Evolutionary conservation across 2,797 vertebrate species (phyloP).

Genomic region (Etheostoma perlongum): DNA sequence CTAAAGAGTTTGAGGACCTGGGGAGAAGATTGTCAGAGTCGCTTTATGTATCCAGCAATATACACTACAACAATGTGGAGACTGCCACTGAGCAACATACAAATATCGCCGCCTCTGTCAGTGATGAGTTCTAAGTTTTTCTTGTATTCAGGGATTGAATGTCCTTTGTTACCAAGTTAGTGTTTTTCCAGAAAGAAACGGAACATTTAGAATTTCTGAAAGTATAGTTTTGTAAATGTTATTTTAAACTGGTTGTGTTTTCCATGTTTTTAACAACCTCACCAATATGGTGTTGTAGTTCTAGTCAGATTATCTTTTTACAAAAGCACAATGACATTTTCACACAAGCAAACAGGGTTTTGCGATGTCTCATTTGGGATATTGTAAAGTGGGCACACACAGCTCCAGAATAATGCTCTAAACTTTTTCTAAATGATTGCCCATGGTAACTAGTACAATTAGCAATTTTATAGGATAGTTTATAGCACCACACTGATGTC

Average conservation of each 20-base stretch:
- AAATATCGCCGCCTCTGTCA: slow-evolving; percentile 48
- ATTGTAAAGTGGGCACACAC: not conserved
- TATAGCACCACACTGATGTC: slow-evolving; percentile 15
- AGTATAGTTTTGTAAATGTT: slow-evolving; percentile 28
- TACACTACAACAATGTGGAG: slow-evolving; percentile 33
- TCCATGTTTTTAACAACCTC: slow-evolving; percentile 22
- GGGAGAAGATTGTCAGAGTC: slow-evolving; percentile 76
- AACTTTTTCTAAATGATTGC: not conserved
- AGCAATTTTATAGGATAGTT: slow-evolving; percentile 17
- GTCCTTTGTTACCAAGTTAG: slow-evolving; percentile 11
- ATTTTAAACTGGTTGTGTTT: slow-evolving; percentile 18
- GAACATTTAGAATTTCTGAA: slow-evolving; percentile 7
- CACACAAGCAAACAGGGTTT: not conserved
- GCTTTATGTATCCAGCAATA: slow-evolving; percentile 70
- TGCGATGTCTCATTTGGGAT: not conserved
- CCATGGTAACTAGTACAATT: slow-evolving; percentile 3
- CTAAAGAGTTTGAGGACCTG: slow-evolving; percentile 81
- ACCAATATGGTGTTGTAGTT: slow-evolving; percentile 2
- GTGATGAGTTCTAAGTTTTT: slow-evolving; percentile 80
- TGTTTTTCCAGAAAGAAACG: slow-evolving; percentile 23
- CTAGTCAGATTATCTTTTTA: not conserved
- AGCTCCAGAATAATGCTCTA: not conserved
- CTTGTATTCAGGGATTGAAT: slow-evolving; percentile 37
- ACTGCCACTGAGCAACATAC: slow-evolving; percentile 43
- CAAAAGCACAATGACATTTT: slow-evolving; percentile 31